phyloP scores from a whole-genome alignment of 2,113 vertebrate species.

The Bagarius yarrelli region DNA sequence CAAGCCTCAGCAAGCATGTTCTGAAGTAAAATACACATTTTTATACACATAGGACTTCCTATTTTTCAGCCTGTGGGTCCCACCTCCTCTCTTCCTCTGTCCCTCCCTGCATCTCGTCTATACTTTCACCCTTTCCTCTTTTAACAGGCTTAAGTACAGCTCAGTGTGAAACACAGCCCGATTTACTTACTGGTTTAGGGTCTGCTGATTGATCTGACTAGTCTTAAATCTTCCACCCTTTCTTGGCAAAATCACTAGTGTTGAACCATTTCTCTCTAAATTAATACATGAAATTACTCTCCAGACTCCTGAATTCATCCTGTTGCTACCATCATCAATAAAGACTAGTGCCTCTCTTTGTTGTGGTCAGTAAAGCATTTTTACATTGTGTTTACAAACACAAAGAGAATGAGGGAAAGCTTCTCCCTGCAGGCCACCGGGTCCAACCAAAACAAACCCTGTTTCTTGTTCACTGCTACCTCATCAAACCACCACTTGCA shows the following conservation, averaged over 20 bases:
- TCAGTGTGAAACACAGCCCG: conserved; percentile 78
- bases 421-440: too few species aligned
- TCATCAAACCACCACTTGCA: too few species aligned
- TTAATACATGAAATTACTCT: neutral
- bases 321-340: neutral
- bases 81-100: conserved; percentile 51
- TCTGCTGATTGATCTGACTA: neutral
- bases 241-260: neutral
- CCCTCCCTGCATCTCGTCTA: conserved; percentile 44
- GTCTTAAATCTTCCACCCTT: neutral
- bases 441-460: too few species aligned
- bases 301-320: neutral
- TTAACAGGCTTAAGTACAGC: conserved; percentile 60
- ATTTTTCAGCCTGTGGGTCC: conserved; percentile 72
- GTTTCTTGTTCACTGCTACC: too few species aligned
- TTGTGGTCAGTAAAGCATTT: too few species aligned
- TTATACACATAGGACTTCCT: conserved; percentile 86
- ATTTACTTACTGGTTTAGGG: neutral
- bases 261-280: neutral
- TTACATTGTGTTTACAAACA: too few species aligned
- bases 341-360: neutral
- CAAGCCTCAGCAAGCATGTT: conserved; percentile 79
- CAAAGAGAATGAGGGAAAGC: too few species aligned
- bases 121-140: conserved; percentile 65
- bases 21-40: conserved; percentile 74